These are phyloP conservation scores for Eutolmus rufibarbis DNA, from an alignment of 2,888 invertebrate species.

Conservation along the genomic window DNA sequence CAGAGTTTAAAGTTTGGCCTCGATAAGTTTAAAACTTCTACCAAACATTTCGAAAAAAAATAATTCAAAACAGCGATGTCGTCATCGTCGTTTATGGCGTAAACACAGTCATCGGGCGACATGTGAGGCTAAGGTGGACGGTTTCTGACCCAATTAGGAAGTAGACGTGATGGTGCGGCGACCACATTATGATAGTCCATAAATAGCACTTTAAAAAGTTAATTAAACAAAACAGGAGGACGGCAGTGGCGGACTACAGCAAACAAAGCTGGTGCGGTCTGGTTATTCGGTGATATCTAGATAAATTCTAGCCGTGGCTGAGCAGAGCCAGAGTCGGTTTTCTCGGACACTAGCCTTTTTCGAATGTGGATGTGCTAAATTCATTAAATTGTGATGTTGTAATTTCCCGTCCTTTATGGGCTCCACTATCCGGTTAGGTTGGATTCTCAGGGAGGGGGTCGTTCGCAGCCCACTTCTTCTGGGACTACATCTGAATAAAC, in stretches of 20 bases:
- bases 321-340: not conserved
- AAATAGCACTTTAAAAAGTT: slow-evolving; percentile 7
- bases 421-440: slow-evolving; percentile 41
- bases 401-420: slow-evolving; percentile 47
- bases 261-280: not conserved
- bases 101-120: not conserved
- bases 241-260: not conserved
- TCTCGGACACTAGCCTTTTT: not conserved
- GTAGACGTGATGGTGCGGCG: not conserved
- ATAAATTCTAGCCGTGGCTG: not conserved
- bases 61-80: not conserved
- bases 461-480: slow-evolving; percentile 22
- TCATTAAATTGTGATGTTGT: slow-evolving; percentile 47
- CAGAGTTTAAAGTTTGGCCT: not conserved
- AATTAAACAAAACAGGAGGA: not conserved
- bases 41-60: not conserved
- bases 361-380: slow-evolving; percentile 39
- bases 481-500: slow-evolving; percentile 8
- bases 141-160: not conserved
- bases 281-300: not conserved
- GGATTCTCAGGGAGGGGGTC: not conserved
- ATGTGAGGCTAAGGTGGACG: not conserved
- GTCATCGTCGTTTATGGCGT: not conserved
- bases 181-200: slow-evolving; percentile 1
- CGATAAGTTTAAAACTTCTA: not conserved